Conservation (phyloP, 2,888 invertebrate genomes). For the Ceratothoa steindachneri region DNA sequence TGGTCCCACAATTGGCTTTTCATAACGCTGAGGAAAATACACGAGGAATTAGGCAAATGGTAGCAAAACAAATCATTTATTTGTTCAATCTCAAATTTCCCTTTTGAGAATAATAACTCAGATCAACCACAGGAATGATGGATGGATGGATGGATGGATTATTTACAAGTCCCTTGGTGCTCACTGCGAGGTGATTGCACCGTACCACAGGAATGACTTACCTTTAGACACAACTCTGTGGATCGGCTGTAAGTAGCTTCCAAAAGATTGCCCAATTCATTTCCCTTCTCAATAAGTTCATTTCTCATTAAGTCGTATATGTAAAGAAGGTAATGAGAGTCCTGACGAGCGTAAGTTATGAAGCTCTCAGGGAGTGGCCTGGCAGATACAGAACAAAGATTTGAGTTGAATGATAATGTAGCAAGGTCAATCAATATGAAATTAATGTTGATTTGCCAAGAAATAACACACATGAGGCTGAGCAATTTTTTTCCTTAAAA, state of each 20-base stretch:
- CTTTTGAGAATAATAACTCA: not conserved
- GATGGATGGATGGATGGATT: too few relatives aligned
- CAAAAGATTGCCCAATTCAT: constrained; percentile 64
- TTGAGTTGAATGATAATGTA: too few relatives aligned
- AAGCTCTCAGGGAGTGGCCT: constrained; percentile 79
- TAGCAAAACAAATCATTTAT: not conserved
- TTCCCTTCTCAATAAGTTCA: constrained; percentile 64
- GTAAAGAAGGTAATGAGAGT: constrained; percentile 90
- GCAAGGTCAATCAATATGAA: too few relatives aligned
- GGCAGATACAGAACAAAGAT: constrained; percentile 5
- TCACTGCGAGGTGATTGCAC: too few relatives aligned
- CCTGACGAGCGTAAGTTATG: constrained; percentile 79
- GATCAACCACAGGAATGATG: not conserved
- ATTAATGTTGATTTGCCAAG: too few relatives aligned
- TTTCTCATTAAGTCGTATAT: constrained; percentile 75
- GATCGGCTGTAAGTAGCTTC: constrained; percentile 69
- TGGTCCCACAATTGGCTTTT: constrained; percentile 67
- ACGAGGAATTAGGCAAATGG: not conserved
- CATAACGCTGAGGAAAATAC: constrained; percentile 63
- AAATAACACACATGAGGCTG: too few relatives aligned
- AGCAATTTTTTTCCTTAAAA: too few relatives aligned
- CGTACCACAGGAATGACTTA: too few relatives aligned
- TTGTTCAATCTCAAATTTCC: not conserved
- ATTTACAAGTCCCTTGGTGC: too few relatives aligned
- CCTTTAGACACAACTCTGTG: constrained; percentile 67